These are phyloP conservation scores for Oryzias melastigma DNA, from an alignment of 2,113 vertebrate species.

Conservation along the genomic window DNA sequence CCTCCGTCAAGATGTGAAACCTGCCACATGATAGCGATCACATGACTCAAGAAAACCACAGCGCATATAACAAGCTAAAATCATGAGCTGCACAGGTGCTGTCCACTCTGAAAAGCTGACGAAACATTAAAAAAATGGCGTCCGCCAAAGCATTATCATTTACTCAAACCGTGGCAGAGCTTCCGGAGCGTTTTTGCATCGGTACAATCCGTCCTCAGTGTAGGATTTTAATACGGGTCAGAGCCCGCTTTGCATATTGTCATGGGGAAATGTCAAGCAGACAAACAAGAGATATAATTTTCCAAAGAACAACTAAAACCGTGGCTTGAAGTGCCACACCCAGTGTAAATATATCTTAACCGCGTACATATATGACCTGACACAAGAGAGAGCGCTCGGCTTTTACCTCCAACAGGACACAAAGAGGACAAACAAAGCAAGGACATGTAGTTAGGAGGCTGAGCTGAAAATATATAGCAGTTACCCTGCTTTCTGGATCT, in stretches of 20 bases:
- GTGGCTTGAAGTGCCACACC: conserved; percentile 58
- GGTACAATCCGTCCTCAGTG: neutral
- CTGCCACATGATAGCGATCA: conserved; percentile 50
- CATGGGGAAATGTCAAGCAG: conserved; percentile 43
- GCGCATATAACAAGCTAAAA: too few species aligned
- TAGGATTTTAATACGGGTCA: conserved; percentile 22
- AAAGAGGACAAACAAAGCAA: conserved; percentile 16
- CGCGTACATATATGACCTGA: conserved; percentile 53
- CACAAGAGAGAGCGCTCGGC: conserved; percentile 33
- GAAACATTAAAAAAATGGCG: too few species aligned
- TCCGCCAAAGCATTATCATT: conserved; percentile 3
- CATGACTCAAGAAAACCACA: too few species aligned
- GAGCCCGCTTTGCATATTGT: conserved; percentile 43
- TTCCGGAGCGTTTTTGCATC: neutral
- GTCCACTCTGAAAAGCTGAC: too few species aligned
- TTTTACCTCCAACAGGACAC: conserved; percentile 25
- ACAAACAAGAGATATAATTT: conserved; percentile 39
- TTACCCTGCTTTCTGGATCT: neutral
- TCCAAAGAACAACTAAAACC: conserved; percentile 45
- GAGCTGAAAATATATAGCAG: conserved; percentile 5
- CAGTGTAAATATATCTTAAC: conserved; percentile 60
- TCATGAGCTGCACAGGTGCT: too few species aligned
- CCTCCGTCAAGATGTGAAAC: conserved; percentile 15
- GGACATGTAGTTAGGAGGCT: conserved; percentile 11
- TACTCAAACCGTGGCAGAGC: neutral